Conservation (phyloP, 2,113 vertebrate genomes). For the Gallinago jamesoni region DNA sequence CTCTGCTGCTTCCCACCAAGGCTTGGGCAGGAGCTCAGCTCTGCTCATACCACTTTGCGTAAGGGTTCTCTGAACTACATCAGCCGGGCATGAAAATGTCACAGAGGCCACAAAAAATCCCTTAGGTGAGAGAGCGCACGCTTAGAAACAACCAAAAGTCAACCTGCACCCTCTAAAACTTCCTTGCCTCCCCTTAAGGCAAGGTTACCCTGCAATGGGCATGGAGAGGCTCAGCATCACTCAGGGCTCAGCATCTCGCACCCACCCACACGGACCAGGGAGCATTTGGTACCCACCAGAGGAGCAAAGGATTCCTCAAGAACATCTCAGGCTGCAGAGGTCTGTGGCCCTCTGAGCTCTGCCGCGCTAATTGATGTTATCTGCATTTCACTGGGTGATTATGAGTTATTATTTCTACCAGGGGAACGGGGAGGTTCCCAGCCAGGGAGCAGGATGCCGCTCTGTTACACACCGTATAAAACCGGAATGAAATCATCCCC, state of each 20-base stretch:
- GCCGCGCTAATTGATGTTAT: neutral
- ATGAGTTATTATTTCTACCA: neutral
- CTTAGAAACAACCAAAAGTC: neutral
- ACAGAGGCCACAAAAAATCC: neutral
- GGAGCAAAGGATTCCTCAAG: neutral
- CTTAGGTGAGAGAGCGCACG: neutral
- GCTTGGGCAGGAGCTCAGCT: neutral
- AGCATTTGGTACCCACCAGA: fast-evolving
- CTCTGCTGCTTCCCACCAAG: neutral
- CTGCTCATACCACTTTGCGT: neutral
- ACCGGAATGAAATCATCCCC: neutral
- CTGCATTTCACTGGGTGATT: neutral
- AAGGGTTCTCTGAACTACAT: neutral
- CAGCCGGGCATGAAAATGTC: neutral
- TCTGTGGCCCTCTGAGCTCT: neutral
- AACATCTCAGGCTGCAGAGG: neutral
- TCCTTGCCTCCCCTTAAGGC: neutral
- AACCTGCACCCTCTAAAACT: neutral
- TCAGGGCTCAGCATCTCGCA: neutral
- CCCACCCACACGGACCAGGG: fast-evolving
- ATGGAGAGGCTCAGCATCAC: neutral
- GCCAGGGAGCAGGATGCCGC: neutral
- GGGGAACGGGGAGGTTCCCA: neutral
- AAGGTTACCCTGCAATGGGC: fast-evolving
- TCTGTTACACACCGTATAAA: neutral